Base-by-base conservation (phyloP, 2,797 vertebrate genomes). In the Ibycter americanus region DNA sequence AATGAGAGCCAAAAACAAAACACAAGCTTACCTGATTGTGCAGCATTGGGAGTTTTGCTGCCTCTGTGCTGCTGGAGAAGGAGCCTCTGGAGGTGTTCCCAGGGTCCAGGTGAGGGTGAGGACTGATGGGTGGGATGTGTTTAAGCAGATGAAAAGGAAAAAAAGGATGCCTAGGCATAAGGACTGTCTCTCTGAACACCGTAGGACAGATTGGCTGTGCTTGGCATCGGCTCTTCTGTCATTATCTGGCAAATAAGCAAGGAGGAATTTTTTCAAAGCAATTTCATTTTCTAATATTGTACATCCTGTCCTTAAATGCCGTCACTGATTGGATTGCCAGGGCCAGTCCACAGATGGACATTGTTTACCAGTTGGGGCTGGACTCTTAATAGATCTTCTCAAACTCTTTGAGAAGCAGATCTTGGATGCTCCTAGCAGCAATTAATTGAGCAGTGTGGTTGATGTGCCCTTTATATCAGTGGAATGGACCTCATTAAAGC, bases 211-310 rank as follows among this genome's bases (percentile, higher is more conserved):
- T 70, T 61, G 80, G 85, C 91, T 90, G 29, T 55, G 80, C 66
- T 96, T 92, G 91, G 70, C 88, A 84, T 90, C 19, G 1, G 21
- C 70, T 87, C 34, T 67, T 84, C 77, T 93, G 59, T 88, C 85
- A 49, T 96, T 95, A 94, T 76, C 70, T 91, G 58, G 91, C 66
- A 95, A 95, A 94, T 94, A 95, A 93, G 70, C 91, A 88, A 82
- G 84, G 73, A 90, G 83, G 58, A 62, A 8, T 84, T 62, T 88
- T 91, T 94, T 78, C 85, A 51, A 92, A 97, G 77, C 77, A 83
- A 73, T 95, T 96, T 82, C 34, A 63, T 96, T 93, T 95, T 89
- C 81, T 44, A 36, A 0, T 93, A 42, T 87, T 67, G 56, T 72
- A 32, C 49, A 17, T 89, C 46, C 87, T 92, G 85, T 81, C 91